These are phyloP conservation scores for Apeltes quadracus DNA, from an alignment of 2,113 vertebrate species.

Conservation along the genomic window DNA sequence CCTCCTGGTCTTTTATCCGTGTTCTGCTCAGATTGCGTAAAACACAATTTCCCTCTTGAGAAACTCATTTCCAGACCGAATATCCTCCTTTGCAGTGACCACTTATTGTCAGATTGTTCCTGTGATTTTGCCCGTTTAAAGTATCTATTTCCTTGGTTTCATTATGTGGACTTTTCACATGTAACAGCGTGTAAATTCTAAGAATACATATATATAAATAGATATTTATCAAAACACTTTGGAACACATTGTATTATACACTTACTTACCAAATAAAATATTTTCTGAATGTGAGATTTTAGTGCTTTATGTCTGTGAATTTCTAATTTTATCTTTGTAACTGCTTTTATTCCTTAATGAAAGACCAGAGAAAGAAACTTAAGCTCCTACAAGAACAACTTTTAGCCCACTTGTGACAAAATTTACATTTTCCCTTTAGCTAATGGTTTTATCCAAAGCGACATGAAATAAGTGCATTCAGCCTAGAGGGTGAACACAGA, in stretches of 20 bases:
- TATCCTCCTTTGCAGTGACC: constrained; percentile 1
- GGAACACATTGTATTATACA: constrained; percentile 28
- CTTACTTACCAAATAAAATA: constrained; percentile 55
- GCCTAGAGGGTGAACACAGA: no score
- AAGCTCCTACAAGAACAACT: neutral
- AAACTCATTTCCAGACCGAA: neutral
- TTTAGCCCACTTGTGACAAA: no score
- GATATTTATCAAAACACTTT: constrained; percentile 34
- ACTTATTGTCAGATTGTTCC: constrained; percentile 16
- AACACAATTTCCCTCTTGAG: constrained; percentile 34
- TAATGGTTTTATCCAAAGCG: no score
- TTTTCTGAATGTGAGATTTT: constrained; percentile 53
- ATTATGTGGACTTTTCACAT: neutral
- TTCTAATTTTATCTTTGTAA: neutral
- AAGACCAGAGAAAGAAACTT: neutral
- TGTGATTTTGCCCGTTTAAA: constrained; percentile 14
- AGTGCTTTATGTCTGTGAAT: constrained; percentile 8
- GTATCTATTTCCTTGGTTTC: constrained; percentile 22
- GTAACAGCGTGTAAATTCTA: constrained; percentile 13
- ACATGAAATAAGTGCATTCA: no score
- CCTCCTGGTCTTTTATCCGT: constrained; percentile 4
- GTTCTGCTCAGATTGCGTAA: constrained; percentile 29
- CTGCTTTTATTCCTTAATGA: neutral
- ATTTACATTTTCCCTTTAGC: no score
- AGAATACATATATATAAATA: constrained; percentile 12